phyloP scores from a whole-genome alignment of 2,888 invertebrate species.

The Acronicta aceris region DNA sequence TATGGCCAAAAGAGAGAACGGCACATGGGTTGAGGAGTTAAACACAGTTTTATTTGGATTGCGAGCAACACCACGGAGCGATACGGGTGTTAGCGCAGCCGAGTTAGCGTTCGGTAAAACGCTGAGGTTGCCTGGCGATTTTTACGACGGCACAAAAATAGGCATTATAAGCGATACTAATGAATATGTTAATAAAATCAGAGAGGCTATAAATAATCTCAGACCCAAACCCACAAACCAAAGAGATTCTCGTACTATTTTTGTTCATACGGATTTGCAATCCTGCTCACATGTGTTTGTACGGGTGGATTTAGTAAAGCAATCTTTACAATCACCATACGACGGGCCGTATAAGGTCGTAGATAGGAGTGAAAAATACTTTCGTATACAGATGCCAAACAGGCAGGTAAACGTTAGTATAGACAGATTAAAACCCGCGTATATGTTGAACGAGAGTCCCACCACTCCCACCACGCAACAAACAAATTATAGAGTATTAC shows the following conservation, averaged over 20 bases:
- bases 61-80: background rate
- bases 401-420: slow-evolving; percentile 1
- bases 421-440: slow-evolving; percentile 10
- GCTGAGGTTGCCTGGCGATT: slow-evolving; percentile 2
- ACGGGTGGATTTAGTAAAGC: slow-evolving; percentile 1
- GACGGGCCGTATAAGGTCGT: background rate
- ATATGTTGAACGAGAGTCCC: background rate
- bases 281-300: slow-evolving; percentile 7
- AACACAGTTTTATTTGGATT: slow-evolving; percentile 7
- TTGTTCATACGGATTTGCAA: slow-evolving; percentile 3
- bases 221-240: background rate
- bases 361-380: background rate
- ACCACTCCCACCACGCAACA: too few species aligned
- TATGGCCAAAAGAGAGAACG: background rate
- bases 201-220: background rate
- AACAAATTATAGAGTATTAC: too few species aligned
- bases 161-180: background rate
- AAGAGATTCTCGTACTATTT: slow-evolving; percentile 1
- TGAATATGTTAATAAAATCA: background rate
- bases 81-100: background rate
- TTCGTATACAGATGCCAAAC: background rate
- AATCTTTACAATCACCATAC: slow-evolving; percentile 6
- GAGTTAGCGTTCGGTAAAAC: slow-evolving; percentile 3
- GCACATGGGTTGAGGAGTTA: slow-evolving; percentile 10
- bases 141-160: slow-evolving; percentile 6